phyloP scores from a whole-genome alignment of 2,113 vertebrate species.

The Oreochromis niloticus region DNA sequence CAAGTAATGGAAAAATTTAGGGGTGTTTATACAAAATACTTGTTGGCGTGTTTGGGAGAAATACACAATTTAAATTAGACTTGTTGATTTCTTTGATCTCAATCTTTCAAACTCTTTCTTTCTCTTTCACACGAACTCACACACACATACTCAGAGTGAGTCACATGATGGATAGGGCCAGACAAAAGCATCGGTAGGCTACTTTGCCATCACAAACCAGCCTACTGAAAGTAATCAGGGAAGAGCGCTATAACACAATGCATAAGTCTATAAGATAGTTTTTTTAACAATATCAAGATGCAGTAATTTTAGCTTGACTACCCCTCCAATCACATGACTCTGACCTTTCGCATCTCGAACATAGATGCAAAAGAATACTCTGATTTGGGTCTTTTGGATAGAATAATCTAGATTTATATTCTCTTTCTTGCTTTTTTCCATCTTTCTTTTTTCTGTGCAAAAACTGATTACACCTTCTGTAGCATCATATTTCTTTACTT shows the following conservation, averaged over 20 bases:
- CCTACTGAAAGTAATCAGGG: not conserved
- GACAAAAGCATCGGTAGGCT: not conserved
- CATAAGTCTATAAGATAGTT: not conserved
- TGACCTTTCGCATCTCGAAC: not conserved
- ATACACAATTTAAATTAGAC: not conserved
- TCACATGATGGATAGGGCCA: not conserved
- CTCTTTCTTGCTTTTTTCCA: not conserved
- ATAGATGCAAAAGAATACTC: slow-evolving; percentile 13
- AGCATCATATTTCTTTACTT: not conserved
- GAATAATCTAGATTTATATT: slow-evolving; percentile 12
- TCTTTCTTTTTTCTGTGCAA: slow-evolving; percentile 2
- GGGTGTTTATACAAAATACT: not conserved
- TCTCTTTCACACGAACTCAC: not conserved
- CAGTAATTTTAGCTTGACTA: not conserved
- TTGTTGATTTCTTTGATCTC: not conserved
- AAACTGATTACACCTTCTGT: not conserved
- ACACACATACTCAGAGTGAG: not conserved
- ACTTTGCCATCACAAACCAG: not conserved
- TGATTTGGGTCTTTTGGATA: slow-evolving; percentile 37
- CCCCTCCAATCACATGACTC: not conserved
- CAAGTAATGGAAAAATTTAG: not conserved
- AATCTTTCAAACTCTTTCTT: not conserved
- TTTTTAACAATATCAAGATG: not conserved
- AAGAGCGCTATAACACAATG: not conserved
- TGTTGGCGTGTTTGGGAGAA: not conserved